phyloP scores from a whole-genome alignment of 1,140 invertebrate species.

The Babylonia areolata region DNA sequence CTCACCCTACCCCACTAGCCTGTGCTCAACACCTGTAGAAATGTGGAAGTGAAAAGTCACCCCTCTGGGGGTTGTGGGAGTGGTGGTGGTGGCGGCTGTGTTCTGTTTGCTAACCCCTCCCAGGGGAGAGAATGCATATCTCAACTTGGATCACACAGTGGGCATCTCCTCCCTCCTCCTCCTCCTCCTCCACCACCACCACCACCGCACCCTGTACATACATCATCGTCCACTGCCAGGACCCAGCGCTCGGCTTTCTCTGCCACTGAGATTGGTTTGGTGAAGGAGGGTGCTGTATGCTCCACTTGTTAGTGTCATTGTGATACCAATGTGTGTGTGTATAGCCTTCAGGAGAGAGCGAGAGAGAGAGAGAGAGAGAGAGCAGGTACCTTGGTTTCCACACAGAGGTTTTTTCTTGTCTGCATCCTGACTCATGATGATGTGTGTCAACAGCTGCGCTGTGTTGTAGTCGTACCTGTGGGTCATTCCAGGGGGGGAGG shows the following conservation, averaged over 20 bases:
- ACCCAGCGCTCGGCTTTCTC: background rate
- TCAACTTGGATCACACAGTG: background rate
- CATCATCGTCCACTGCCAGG: too few species aligned
- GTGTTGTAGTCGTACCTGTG: background rate
- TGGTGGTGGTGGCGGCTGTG: too few species aligned
- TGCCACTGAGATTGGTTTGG: background rate
- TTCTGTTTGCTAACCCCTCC: background rate
- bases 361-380: too few species aligned
- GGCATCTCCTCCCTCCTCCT: too few species aligned
- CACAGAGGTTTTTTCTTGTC: too few species aligned
- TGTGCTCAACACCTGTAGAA: slow-evolving; percentile 6
- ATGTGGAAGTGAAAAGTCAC: background rate
- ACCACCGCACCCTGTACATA: background rate
- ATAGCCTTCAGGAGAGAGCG: too few species aligned
- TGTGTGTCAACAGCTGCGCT: background rate
- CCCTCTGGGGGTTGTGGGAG: background rate
- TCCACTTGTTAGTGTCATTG: slow-evolving; percentile 23
- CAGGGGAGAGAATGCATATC: background rate
- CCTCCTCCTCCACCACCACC: too few species aligned
- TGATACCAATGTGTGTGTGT: background rate
- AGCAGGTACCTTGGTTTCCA: too few species aligned
- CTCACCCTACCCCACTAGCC: background rate
- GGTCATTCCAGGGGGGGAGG: background rate
- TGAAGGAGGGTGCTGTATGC: background rate
- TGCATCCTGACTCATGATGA: too few species aligned